Conservation (phyloP, 2,797 vertebrate species). For the Melanotaenia nigrans region DNA sequence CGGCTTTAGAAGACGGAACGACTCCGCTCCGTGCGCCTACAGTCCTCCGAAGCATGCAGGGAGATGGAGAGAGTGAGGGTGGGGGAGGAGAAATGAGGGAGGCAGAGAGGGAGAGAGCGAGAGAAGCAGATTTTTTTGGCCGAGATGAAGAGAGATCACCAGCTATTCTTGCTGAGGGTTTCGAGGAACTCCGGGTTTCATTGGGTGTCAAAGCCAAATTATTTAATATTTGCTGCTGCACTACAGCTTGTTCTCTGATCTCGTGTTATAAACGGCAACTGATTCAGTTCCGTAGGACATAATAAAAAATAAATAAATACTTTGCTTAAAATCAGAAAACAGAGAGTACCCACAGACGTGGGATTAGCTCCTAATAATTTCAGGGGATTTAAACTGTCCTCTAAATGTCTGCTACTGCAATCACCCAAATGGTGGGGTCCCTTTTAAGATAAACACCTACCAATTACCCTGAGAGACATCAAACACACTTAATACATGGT, state of each 20-base stretch:
- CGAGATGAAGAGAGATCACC: slow-evolving; percentile 44
- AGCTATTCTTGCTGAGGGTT: slow-evolving; percentile 32
- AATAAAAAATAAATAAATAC: slow-evolving; percentile 3
- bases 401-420: slow-evolving; percentile 34
- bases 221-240: not conserved
- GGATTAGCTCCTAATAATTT: slow-evolving; percentile 53
- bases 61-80: not conserved
- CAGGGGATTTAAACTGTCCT: slow-evolving; percentile 31
- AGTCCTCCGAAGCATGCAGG: slow-evolving; percentile 28
- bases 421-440: slow-evolving; percentile 33
- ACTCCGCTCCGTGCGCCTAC: slow-evolving; percentile 46
- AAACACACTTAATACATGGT: slow-evolving; percentile 55
- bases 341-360: slow-evolving; percentile 39
- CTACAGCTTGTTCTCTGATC: not conserved
- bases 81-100: slow-evolving; percentile 20
- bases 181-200: slow-evolving; percentile 36
- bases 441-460: slow-evolving; percentile 51
- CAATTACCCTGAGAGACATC: slow-evolving; percentile 61
- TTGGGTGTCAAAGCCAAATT: too few relatives aligned
- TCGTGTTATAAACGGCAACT: slow-evolving; percentile 9
- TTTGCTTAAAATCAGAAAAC: slow-evolving; percentile 2
- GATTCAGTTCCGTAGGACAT: not conserved
- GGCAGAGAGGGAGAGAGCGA: slow-evolving; percentile 1
- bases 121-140: slow-evolving; percentile 10
- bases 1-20: slow-evolving; percentile 48